phyloP scores from a whole-genome alignment of 2,797 vertebrate species.

The Spheniscus humboldti region DNA sequence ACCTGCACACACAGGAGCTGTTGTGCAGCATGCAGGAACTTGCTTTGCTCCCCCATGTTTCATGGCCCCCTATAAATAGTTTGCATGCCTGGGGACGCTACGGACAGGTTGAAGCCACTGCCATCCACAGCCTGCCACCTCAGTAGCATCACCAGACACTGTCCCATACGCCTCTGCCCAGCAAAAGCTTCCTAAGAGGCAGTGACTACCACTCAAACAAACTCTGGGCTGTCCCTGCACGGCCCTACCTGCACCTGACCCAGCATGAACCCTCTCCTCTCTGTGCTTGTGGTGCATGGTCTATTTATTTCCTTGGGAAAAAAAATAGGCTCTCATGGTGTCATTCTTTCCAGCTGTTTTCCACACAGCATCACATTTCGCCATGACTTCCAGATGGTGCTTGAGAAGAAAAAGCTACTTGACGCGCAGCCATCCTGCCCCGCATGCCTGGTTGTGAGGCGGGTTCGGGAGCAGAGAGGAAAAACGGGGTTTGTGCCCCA shows the following conservation, averaged over 20 bases:
- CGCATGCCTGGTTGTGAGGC: background rate
- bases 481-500: background rate
- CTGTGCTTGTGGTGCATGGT: background rate
- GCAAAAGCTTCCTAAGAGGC: background rate
- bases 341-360: conserved; percentile 75
- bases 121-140: background rate
- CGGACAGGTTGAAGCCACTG: background rate
- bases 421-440: background rate
- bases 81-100: background rate
- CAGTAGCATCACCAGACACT: background rate
- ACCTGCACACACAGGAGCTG: background rate
- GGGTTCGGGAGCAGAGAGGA: background rate
- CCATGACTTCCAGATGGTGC: conserved; percentile 57
- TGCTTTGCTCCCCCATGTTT: background rate
- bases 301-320: conserved; percentile 68
- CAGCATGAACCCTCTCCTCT: background rate
- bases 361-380: conserved; percentile 58
- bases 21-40: background rate
- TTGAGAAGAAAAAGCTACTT: conserved; percentile 10
- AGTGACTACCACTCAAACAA: background rate
- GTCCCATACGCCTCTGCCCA: background rate
- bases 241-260: conserved; percentile 60
- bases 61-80: background rate
- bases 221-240: background rate
- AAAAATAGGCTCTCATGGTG: conserved; percentile 28